These are phyloP conservation scores for Brienomyrus brachyistius DNA, from an alignment of 2,113 vertebrate genomes.

Conservation along the genomic window DNA sequence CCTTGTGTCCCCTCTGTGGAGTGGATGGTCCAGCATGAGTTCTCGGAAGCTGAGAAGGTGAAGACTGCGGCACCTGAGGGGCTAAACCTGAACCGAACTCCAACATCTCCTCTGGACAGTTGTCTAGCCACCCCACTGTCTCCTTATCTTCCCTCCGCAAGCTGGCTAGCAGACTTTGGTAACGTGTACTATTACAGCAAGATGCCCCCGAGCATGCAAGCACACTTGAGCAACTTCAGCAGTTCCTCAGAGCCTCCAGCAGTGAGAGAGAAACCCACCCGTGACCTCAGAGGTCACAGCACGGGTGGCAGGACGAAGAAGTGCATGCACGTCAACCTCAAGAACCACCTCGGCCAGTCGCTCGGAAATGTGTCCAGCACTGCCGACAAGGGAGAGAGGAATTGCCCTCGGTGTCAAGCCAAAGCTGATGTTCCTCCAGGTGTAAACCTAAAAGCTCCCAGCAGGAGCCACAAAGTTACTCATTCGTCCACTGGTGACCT, in stretches of 20 bases:
- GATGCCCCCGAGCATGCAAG: slow-evolving; percentile 33
- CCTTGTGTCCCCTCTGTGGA: slow-evolving; percentile 41
- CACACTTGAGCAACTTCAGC: slow-evolving; percentile 24
- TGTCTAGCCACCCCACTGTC: slow-evolving; percentile 28
- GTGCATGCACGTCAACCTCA: slow-evolving; percentile 44
- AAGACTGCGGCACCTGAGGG: background rate
- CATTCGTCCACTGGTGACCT: slow-evolving; percentile 33
- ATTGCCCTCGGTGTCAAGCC: slow-evolving; percentile 49
- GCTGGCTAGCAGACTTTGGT: slow-evolving; percentile 54
- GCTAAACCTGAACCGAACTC: background rate
- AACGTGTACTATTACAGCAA: slow-evolving; percentile 38
- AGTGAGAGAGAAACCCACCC: background rate
- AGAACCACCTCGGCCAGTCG: slow-evolving; percentile 29
- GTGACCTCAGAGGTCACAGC: background rate
- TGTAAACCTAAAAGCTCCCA: slow-evolving; percentile 20
- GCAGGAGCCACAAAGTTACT: slow-evolving; percentile 29
- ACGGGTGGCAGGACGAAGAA: slow-evolving; percentile 9
- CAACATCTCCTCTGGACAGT: background rate
- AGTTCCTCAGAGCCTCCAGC: slow-evolving; percentile 22
- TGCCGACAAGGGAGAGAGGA: slow-evolving; percentile 28
- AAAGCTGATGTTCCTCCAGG: slow-evolving; percentile 23
- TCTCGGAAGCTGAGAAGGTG: slow-evolving; percentile 20
- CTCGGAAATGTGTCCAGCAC: slow-evolving; percentile 20
- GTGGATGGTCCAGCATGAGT: slow-evolving; percentile 27
- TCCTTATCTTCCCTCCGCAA: slow-evolving; percentile 51